phyloP scores from a whole-genome alignment of 2,113 vertebrate genomes.

The Clarias macrocephalus region DNA sequence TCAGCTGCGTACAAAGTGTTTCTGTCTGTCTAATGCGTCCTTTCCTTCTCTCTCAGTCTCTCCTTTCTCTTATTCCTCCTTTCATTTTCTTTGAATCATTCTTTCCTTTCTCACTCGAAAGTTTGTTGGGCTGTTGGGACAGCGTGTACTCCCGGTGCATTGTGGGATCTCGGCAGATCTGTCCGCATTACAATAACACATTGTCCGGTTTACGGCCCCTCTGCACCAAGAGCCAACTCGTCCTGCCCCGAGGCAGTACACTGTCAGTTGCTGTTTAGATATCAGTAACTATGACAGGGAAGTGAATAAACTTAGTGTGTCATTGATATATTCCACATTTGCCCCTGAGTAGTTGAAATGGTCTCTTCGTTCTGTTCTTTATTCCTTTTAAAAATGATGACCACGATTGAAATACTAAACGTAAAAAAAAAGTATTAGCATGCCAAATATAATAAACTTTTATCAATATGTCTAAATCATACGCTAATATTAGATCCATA shows the following conservation, averaged over 20 bases:
- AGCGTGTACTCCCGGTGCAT: constrained; percentile 5
- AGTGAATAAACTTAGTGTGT: background rate
- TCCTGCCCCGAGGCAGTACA: background rate
- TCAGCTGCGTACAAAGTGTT: background rate
- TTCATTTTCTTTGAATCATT: background rate
- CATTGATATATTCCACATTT: background rate
- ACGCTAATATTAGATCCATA: background rate
- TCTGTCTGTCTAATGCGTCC: background rate
- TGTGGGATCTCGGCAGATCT: constrained; percentile 22
- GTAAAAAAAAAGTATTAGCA: background rate
- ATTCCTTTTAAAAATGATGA: background rate
- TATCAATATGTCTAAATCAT: background rate
- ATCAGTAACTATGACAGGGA: background rate
- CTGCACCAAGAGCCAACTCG: constrained; percentile 3
- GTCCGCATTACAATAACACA: constrained; percentile 20
- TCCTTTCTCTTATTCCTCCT: too few species aligned
- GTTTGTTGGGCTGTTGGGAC: background rate
- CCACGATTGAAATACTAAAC: background rate
- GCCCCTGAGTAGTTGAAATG: background rate
- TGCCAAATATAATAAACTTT: background rate
- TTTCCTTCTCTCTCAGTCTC: background rate
- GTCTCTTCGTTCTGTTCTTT: background rate
- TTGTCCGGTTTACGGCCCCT: constrained; percentile 18
- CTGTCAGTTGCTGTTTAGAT: constrained; percentile 9
- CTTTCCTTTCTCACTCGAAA: background rate